phyloP scores from a whole-genome alignment of 2,797 vertebrate genomes.

The Garrulus glandarius region DNA sequence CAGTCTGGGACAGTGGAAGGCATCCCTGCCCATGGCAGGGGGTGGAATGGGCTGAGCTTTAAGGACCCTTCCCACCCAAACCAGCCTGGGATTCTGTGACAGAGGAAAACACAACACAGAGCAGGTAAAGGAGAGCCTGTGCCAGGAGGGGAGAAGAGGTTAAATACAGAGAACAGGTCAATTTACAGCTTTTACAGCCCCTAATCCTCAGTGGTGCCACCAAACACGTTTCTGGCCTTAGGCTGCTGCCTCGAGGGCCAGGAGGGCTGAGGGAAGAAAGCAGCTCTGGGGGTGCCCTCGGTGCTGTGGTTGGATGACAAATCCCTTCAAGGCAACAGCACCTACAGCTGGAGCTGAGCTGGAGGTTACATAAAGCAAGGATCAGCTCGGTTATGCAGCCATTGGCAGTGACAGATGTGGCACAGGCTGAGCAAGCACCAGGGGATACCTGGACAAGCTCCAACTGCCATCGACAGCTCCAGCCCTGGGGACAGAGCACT shows the following conservation, averaged over 20 bases:
- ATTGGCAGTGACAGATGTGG: not conserved
- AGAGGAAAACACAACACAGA: fast-evolving
- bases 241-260: not conserved
- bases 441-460: not conserved
- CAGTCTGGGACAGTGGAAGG: fast-evolving
- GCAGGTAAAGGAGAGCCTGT: not conserved
- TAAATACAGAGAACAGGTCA: not conserved
- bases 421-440: not conserved
- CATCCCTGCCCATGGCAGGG: not conserved
- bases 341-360: not conserved
- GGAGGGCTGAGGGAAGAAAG: not conserved
- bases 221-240: not conserved
- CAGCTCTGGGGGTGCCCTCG: not conserved
- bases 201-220: not conserved
- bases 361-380: not conserved
- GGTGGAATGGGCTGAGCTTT: not conserved
- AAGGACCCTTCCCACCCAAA: not conserved
- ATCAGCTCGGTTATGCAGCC: not conserved
- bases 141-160: not conserved
- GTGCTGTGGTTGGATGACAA: not conserved
- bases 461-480: not conserved
- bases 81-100: not conserved
- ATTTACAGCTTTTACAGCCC: not conserved
- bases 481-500: not conserved
- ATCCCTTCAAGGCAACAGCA: not conserved